Evolutionary conservation across 1,140 invertebrate genomes (phyloP).

Genomic region (Carposina sasakii): DNA sequence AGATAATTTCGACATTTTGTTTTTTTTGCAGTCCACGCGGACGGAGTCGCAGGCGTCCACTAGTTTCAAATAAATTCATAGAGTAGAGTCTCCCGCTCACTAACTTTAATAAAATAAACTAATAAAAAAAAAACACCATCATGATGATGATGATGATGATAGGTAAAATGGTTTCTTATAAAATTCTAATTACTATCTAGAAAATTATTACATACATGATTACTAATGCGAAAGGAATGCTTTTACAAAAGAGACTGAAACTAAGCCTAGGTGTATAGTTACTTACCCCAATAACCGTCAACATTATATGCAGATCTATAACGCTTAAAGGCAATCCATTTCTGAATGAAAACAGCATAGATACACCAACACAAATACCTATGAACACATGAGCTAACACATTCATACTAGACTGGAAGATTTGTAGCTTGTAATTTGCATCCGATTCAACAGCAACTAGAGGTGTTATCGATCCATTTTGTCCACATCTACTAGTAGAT

Average conservation of each 20-base stretch:
- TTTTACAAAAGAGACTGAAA: not conserved
- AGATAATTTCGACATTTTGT: too few relatives aligned
- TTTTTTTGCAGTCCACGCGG: too few relatives aligned
- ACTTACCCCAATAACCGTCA: conserved; percentile 52
- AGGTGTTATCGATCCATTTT: too few relatives aligned
- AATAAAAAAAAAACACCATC: not conserved
- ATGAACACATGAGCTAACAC: conserved; percentile 36
- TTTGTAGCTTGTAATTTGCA: conserved; percentile 28
- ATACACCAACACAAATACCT: conserved; percentile 29
- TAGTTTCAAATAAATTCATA: too few relatives aligned
- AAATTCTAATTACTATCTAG: not conserved
- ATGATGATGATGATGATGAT: not conserved
- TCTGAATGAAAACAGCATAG: conserved; percentile 29
- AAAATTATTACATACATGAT: not conserved
- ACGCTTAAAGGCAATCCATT: conserved; percentile 25
- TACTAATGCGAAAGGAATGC: not conserved
- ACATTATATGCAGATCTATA: conserved; percentile 33
- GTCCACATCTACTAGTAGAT: too few relatives aligned
- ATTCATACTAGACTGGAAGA: conserved; percentile 30
- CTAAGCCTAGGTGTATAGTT: not conserved
- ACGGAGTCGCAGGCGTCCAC: too few relatives aligned
- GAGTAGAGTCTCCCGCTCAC: too few relatives aligned
- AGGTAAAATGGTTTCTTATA: not conserved
- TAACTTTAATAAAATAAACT: not conserved
- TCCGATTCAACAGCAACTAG: too few relatives aligned